A percentile compares a stretch with the other conserved stretches of the same genome.
phyloP scores from a whole-genome alignment of 1,140 invertebrate genomes.

The Sinella curviseta region DNA sequence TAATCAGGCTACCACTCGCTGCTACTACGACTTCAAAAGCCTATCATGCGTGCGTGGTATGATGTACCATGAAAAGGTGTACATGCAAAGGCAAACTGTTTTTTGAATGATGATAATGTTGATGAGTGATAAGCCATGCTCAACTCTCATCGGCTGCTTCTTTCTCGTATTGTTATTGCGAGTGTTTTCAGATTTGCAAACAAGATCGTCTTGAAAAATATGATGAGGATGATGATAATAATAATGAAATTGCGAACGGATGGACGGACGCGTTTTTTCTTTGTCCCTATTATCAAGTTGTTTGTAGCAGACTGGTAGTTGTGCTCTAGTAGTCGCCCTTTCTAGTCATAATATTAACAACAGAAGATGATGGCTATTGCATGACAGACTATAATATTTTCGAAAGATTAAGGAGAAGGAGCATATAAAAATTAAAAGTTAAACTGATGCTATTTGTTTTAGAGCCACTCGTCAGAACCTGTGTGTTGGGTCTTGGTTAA shows the following conservation, averaged over 20 bases:
- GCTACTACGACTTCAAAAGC: no score
- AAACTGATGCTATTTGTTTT: neutral
- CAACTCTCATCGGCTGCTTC: no score
- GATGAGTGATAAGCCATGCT: no score
- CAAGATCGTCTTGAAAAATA: neutral
- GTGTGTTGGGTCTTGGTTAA: neutral
- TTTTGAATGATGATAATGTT: no score
- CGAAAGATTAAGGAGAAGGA: no score
- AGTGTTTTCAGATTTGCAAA: neutral
- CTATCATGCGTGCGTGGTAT: no score
- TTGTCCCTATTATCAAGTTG: neutral
- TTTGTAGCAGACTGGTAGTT: neutral
- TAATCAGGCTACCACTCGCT: neutral
- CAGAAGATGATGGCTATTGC: no score
- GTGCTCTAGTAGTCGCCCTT: neutral
- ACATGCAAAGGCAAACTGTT: no score
- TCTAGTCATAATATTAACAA: no score
- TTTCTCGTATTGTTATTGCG: neutral
- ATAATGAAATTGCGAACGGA: neutral
- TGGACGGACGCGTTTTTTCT: neutral
- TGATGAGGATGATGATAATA: neutral
- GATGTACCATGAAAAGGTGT: no score
- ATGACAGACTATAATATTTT: neutral
- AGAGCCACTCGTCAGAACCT: neutral
- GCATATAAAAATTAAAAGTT: no score